These are phyloP conservation scores for Sus scrofa DNA, from an alignment of 2,113 vertebrate genomes.

Conservation along the genomic window T2T-Sscrofa CM000814.6:40843001-40843500, in stretches of 20 bases:
- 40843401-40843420: no score
- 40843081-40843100: background rate
- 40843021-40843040: accelerated
- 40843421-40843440: background rate
- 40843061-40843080: background rate
- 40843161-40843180: accelerated
- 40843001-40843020: background rate
- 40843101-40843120: background rate
- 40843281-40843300: no score
- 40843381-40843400: no score
- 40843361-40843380: no score
- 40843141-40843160: accelerated
- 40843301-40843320: background rate
- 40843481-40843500: background rate
- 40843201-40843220: background rate
- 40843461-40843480: background rate
- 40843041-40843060: background rate
- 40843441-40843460: background rate
- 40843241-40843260: accelerated
- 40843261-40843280: background rate
- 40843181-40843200: background rate
- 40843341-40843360: background rate
- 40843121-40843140: background rate
- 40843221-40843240: background rate
- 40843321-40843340: background rate